phyloP scores from a whole-genome alignment of 2,797 vertebrate genomes.

The Anguilla obscura region DNA sequence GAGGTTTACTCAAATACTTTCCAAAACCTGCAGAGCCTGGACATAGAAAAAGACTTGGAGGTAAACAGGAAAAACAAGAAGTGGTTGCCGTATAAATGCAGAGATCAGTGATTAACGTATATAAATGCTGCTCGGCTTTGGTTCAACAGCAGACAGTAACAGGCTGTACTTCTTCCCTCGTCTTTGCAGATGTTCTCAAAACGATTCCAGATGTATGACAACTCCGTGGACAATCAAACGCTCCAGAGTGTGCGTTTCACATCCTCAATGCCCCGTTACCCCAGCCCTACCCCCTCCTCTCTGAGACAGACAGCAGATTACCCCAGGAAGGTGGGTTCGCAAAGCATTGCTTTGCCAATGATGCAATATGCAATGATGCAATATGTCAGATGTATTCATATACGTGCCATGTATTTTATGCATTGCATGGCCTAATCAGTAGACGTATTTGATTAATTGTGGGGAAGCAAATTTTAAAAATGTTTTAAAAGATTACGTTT shows the following conservation, averaged over 20 bases:
- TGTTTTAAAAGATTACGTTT: background rate
- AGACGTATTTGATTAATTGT: background rate
- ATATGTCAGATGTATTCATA: background rate
- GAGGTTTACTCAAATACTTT: slow-evolving; percentile 78
- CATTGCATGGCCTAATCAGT: background rate
- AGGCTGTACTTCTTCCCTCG: background rate
- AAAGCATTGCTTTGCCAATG: background rate
- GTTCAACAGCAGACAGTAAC: background rate
- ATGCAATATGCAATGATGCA: too few relatives aligned
- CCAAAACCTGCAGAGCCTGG: slow-evolving; percentile 68
- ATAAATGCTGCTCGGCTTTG: background rate
- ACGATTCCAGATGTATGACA: slow-evolving; percentile 53
- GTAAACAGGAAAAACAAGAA: slow-evolving; percentile 51
- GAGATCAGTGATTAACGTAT: background rate
- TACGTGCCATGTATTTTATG: background rate
- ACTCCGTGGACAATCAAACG: slow-evolving; percentile 44
- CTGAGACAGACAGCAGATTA: background rate
- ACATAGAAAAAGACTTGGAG: slow-evolving; percentile 74
- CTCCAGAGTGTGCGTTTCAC: slow-evolving; percentile 44
- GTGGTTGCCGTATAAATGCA: background rate
- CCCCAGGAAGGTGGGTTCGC: slow-evolving; percentile 27
- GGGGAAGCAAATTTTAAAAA: background rate
- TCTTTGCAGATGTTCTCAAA: slow-evolving; percentile 57
- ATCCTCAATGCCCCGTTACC: slow-evolving; percentile 24
- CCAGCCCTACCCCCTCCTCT: slow-evolving; percentile 35